Base-by-base conservation (phyloP, 1,140 invertebrate genomes). In the Homarus americanus region DNA sequence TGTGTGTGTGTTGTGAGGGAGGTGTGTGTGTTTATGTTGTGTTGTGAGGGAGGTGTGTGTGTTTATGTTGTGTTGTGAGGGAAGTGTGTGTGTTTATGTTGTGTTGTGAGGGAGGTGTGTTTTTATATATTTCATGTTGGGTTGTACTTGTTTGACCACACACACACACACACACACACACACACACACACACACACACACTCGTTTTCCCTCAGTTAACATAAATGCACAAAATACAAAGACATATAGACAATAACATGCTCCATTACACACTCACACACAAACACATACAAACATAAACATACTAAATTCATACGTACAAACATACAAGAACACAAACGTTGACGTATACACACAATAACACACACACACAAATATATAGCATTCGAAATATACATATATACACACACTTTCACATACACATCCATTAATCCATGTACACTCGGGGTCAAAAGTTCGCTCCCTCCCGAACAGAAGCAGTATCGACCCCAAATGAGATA, bases 131-230 rank as follows among this genome's bases (percentile, higher is more conserved):
- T 49, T n/a, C n/a, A n/a, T n/a, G n/a, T n/a, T n/a, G n/a, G n/a
- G n/a, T n/a, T n/a, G n/a, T 24, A 20, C 10, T 3, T 12, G 2
- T 20, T 7, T 12, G 12, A 4, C 4, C 53, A 63, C 53, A 63
- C 53, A 63, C 53, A 63, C 53, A 63, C 53, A 63, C 53, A 63
- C 53, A 63, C 53, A 63, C 53, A 63, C 53, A 63, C 9, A 63
- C 20, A 63, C 20, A 63, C 9, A 63, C 53, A 63, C 53, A 24
- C 9, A 63, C 53, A 63, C 53, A 63, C 53, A 24, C 53, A 24
- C 53, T n/a, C n/a, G n/a, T n/a, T n/a, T n/a, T n/a, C n/a, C n/a
- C n/a, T n/a, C n/a, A n/a, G n/a, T n/a, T n/a, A n/a, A 63, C 20
- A 63, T 24, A 63, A 2, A 63, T 24, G 20, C 20, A 63, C 20